phyloP scores from a whole-genome alignment of 2,113 vertebrate species.

The Chloebia gouldiae region DNA sequence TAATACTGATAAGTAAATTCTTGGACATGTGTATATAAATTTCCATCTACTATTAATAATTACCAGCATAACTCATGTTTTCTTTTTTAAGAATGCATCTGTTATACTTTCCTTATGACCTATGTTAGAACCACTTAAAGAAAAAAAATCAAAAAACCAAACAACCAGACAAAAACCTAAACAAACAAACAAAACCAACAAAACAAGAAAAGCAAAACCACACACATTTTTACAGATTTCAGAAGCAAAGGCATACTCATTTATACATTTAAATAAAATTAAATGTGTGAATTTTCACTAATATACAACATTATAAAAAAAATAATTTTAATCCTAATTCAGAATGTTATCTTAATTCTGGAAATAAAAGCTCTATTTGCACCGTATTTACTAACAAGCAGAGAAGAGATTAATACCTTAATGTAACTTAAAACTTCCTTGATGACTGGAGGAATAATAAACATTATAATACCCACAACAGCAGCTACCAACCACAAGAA shows the following conservation, averaged over 20 bases:
- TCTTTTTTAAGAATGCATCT: background rate
- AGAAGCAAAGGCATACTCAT: background rate
- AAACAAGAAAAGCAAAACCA: background rate
- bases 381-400: background rate
- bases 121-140: background rate
- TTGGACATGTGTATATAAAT: background rate
- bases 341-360: background rate
- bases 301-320: background rate
- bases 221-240: background rate
- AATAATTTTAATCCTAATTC: background rate
- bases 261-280: background rate
- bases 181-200: background rate
- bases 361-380: background rate
- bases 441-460: background rate
- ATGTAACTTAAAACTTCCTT: background rate
- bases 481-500: background rate
- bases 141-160: background rate
- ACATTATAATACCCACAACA: background rate
- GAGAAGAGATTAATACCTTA: background rate
- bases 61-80: background rate
- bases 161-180: background rate
- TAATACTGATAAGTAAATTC: background rate
- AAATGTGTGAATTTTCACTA: background rate
- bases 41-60: background rate
- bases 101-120: background rate